Evolutionary conservation across 2,888 invertebrate genomes (phyloP), one percentile per base, ranked within the genome.

Genomic region (Nudaria mundana): DNA sequence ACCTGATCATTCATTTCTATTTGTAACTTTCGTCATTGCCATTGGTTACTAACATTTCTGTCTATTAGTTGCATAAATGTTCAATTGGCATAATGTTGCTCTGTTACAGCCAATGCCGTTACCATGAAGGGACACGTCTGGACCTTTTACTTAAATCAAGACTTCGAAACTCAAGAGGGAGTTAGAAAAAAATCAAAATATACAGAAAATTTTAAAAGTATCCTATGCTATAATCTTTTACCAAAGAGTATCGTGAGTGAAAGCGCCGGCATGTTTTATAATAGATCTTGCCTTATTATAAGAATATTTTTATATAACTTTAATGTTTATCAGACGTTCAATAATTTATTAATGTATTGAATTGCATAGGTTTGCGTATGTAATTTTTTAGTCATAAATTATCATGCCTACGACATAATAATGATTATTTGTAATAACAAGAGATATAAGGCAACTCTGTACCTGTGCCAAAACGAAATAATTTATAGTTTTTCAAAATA

Each of bases 91-190:
- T 37, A 34, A 7, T 31, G 44, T 37, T 56, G 43, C 56, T 66
- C 55, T 56, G 56, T 76, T 76, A 59, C 77, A 78, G 77, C 68
- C 46, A 43, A 56, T 44, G 60, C 58, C 51, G 58, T 56, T 52
- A 61, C 8, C 6, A 20, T 48, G 56, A 57, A 53, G 55, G 56
- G 37, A 49, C 54, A 50, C 56, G 45, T 50, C 57, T 63, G 70
- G 69, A 73, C 69, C 63, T 48, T 59, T 48, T 76, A 73, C 72
- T 73, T 70, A 71, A 68, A 58, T 50, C 58, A 66, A 67, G 63
- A 69, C 61, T 64, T 53, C 56, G 60, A n/a, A 48, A 47, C 40
- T 36, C 50, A 47, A 56, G 47, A 48, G 44, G 45, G 44, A 45
- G 40, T 49, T 48, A 44, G 46, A 48, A 47, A 41, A 39, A 42